phyloP scores from a whole-genome alignment of 2,888 invertebrate species.

The Halocaridina rubra region DNA sequence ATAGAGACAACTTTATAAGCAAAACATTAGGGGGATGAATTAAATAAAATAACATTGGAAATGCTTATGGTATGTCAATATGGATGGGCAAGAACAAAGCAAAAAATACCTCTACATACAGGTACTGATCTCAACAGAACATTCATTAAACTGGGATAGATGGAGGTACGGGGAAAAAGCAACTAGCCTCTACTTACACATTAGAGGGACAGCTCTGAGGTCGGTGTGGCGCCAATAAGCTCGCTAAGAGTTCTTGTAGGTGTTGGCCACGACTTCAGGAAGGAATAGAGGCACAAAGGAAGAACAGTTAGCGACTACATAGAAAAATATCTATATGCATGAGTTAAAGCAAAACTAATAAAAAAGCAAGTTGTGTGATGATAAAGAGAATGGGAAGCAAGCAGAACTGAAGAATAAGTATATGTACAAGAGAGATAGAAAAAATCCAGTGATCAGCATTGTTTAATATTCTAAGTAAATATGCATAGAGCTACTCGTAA shows the following conservation, averaged over 20 bases:
- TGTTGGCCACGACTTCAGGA: slow-evolving; percentile 44
- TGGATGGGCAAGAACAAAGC: no score
- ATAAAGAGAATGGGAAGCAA: background rate
- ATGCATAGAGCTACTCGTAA: no score
- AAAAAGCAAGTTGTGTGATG: background rate
- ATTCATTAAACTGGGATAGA: background rate
- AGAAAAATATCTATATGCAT: background rate
- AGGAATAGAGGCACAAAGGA: slow-evolving; percentile 20
- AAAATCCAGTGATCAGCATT: no score
- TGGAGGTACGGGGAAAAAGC: background rate
- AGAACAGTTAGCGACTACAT: slow-evolving; percentile 20
- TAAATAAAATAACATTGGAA: no score
- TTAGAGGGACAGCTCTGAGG: slow-evolving; percentile 38
- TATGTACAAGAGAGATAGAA: no score
- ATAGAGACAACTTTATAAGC: no score
- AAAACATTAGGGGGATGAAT: no score
- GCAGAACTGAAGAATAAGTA: no score
- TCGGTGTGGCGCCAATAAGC: slow-evolving; percentile 37
- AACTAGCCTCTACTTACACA: slow-evolving; percentile 34
- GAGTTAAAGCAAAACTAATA: background rate
- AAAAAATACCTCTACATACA: no score
- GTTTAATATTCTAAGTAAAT: no score
- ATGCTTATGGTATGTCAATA: no score
- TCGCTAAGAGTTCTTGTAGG: slow-evolving; percentile 47
- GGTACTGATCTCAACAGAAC: no score